Base-by-base conservation (phyloP, 2,888 invertebrate species). In the Eilema sororculum region DNA sequence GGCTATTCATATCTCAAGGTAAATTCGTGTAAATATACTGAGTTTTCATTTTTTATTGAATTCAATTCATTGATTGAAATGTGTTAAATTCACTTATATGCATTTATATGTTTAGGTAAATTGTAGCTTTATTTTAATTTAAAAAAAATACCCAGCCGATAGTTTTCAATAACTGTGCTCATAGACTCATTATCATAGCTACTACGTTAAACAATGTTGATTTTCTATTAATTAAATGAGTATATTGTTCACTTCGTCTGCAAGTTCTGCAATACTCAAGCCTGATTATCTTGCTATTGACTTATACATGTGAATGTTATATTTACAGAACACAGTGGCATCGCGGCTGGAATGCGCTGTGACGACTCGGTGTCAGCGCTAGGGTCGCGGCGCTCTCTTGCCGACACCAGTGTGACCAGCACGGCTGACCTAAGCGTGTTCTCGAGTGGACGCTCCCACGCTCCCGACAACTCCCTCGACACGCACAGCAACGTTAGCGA, bases 361-460 rank as follows among this genome's bases (percentile, higher is more conserved):
- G 95, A 96, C 84, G 98, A 98, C 87, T 97, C 97, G 25, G 96
- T 96, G 82, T 97, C 97, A 41, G 95, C 96, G 74, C 88, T 97
- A 69, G 97, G 98, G 33, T 98, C 98, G 24, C 96, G 97, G 69
- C 96, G 97, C 68, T 98, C 98, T 66, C 94, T 98, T 73, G 98
- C 98, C 24, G 98, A 98, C 88, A 98, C 98, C 28, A 97, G 97
- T 83, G 97, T 98, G 67, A 98, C 98, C 41, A 98, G 98, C 66
- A 98, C 98, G 0, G 98, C 98, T 0, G 98, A 98, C 89, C 95
- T 98, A 72, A 97, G 97, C 81, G 97, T 98, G 78, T 97, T 98
- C 92, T 97, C 97, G 25, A 96, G 97, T 84, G 97, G 97, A 16
- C 95, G 97, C 68, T 97, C 97, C 16, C 97, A 97, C 87, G 97